Evolutionary conservation across 1,140 invertebrate genomes (phyloP), one percentile per base, ranked within the genome.

Genomic region (Psix sp.): DNA sequence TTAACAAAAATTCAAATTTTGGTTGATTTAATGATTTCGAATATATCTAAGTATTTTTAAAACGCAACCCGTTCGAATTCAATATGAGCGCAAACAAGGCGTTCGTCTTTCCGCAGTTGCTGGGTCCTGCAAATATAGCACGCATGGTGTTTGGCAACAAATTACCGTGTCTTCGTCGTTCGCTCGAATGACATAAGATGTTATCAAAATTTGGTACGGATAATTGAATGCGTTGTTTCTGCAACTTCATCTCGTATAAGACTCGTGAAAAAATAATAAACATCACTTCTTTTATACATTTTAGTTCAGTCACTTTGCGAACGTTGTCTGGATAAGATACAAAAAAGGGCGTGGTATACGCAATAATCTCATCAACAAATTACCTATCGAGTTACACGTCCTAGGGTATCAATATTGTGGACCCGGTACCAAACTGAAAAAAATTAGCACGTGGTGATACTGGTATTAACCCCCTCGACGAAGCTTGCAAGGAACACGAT

Each of bases 351-450:
- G 31, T 9, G 77, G 78, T 9, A 1, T 84, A n/a, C 5, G 82
- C 6, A 85, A 87, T 60, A 77, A 36, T 16, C 11, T 82, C 11
- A 86, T 87, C 14, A 81, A 88, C 74, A 80, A 78, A 20, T 46
- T 88, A 18, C 85, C 86, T 3, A 36, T 86, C 18, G 87, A 89
- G 79, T 24, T 87, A 33, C 82, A 89, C 76, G 42, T 88, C 18
- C 85, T 86, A 3, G 82, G 82, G n/a, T 89, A 86, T 83, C 73
- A 84, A 24, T 88, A 80, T 59, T 88, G 86, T 51, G 86, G 85
- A 5, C 84, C 85, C 15, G 84, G 84, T n/a, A 89, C 86, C n/a
- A 86, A 85, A 74, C 52, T 88, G 56, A 13, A 72, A 21, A 73
- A 84, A 77, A 51, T 75, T 88, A 74, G 54, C 26, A 16, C 74